A percentile compares a stretch with the other conserved stretches of the same genome.
Conservation (phyloP, 1,140 invertebrate species). For the Arion vulgaris region DNA sequence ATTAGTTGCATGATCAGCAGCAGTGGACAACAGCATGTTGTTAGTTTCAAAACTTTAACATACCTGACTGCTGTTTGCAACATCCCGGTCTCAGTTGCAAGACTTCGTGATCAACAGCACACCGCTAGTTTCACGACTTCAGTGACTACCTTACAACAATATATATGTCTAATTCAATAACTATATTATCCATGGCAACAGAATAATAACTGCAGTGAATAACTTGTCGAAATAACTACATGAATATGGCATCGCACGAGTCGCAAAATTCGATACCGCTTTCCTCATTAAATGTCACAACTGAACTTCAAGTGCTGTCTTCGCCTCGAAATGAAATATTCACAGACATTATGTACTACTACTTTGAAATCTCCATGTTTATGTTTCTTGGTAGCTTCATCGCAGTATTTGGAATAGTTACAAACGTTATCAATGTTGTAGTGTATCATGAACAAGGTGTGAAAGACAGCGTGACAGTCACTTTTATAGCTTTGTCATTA, state of each 20-base stretch:
- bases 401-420: background rate
- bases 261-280: background rate
- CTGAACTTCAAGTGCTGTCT: background rate
- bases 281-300: background rate
- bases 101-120: too few relatives aligned
- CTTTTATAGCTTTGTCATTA: conserved; percentile 11
- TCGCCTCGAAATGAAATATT: background rate
- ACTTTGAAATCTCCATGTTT: background rate
- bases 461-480: conserved; percentile 17
- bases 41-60: too few relatives aligned
- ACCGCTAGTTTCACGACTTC: too few relatives aligned
- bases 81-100: too few relatives aligned
- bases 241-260: background rate
- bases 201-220: too few relatives aligned
- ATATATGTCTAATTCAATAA: too few relatives aligned
- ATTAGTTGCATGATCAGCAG: too few relatives aligned
- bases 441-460: conserved; percentile 14
- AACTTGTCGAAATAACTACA: background rate
- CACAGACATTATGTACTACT: background rate
- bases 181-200: background rate
- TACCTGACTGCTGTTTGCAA: too few relatives aligned
- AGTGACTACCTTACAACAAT: too few relatives aligned
- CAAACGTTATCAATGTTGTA: conserved; percentile 17
- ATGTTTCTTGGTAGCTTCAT: background rate
- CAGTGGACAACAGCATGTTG: too few relatives aligned